Conservation (phyloP, 2,113 vertebrate genomes). For the Saccopteryx leptura region DNA sequence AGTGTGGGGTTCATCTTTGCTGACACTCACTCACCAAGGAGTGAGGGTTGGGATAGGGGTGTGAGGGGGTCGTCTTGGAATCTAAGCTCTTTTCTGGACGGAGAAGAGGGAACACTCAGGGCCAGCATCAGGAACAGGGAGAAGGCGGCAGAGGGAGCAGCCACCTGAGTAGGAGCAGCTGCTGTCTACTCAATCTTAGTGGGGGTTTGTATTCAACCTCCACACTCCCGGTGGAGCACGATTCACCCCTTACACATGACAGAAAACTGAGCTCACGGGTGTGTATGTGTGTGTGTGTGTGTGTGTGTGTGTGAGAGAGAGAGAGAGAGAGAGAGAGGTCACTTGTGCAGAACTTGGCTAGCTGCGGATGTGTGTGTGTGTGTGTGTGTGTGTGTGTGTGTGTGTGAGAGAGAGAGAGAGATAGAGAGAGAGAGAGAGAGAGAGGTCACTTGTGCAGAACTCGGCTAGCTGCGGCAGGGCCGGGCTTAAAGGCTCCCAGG, state of each 20-base stretch:
- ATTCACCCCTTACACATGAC: too few species aligned
- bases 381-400: too few species aligned
- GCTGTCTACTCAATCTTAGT: neutral
- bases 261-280: neutral
- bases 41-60: neutral
- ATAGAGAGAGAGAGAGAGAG: too few species aligned
- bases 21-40: neutral
- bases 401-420: too few species aligned
- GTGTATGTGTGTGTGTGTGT: too few species aligned
- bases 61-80: neutral
- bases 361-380: neutral
- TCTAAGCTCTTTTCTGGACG: neutral
- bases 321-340: too few species aligned
- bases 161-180: too few species aligned
- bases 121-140: neutral
- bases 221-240: neutral
- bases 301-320: too few species aligned
- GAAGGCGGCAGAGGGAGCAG: neutral
- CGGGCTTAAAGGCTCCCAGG: neutral
- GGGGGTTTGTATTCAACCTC: too few species aligned
- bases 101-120: neutral
- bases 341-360: neutral
- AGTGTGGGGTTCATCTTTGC: neutral
- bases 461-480: neutral
- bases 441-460: neutral